These are phyloP conservation scores for Elephantulus edwardii DNA, from an alignment of 2,113 vertebrate species.

Conservation along the genomic window DNA sequence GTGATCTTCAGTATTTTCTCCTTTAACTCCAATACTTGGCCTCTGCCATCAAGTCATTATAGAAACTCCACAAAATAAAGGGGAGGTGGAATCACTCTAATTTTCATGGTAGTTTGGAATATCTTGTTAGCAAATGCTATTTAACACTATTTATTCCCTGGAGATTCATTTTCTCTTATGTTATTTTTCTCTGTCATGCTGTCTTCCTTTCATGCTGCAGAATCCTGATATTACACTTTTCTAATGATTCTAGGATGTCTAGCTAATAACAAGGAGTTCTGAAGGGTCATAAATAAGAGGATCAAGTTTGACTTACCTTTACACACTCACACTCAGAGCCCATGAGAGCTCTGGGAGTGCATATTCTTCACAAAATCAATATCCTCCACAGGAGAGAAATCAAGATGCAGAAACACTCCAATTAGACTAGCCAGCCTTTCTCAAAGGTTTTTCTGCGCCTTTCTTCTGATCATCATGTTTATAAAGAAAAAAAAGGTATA, in stretches of 20 bases:
- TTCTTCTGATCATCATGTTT: not conserved
- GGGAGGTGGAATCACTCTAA: not conserved
- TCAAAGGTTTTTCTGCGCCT: not conserved
- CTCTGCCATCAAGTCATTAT: not conserved
- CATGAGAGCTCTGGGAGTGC: rapidly evolving
- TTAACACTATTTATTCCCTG: not conserved
- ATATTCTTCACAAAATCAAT: not conserved
- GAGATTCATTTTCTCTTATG: not conserved
- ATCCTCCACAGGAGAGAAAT: not conserved
- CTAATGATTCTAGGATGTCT: conserved; percentile 9
- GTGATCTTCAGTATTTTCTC: not conserved
- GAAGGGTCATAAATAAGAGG: conserved; percentile 11
- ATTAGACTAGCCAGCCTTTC: not conserved
- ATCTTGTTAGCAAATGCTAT: not conserved
- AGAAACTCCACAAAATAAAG: not conserved
- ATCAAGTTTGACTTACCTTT: rapidly evolving
- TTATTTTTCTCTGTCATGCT: not conserved
- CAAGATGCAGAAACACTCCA: not conserved
- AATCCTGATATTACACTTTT: conserved; percentile 8
- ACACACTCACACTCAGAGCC: not conserved
- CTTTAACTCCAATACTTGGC: not conserved
- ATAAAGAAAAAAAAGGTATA: not conserved
- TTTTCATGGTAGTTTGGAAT: not conserved
- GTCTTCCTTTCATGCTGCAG: not conserved
- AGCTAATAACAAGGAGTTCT: not conserved